A percentile compares a stretch with the other conserved stretches of the same genome.
Evolutionary conservation across 2,888 invertebrate species (phyloP).

Genomic region (Carcina quercana): DNA sequence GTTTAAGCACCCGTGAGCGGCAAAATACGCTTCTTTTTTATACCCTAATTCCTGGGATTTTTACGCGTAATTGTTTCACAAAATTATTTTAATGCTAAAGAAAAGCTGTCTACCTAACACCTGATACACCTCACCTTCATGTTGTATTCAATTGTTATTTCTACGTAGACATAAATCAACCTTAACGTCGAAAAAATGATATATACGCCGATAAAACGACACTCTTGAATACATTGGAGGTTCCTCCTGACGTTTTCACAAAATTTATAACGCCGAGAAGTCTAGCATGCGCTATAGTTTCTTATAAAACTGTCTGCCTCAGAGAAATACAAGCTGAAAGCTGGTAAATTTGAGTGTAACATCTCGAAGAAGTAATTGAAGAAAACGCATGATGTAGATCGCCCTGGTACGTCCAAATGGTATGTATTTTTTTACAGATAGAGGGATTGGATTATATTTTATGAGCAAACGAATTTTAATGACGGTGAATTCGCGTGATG

Average conservation of each 20-base stretch:
- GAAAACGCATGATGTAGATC: background rate
- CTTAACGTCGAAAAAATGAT: conserved; percentile 51
- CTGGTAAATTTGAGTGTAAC: background rate
- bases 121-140: conserved; percentile 18
- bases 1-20: too few species aligned
- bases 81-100: background rate
- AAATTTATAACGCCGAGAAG: conserved; percentile 25
- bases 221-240: conserved; percentile 49
- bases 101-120: too few species aligned
- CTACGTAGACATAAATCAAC: conserved; percentile 44
- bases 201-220: conserved; percentile 54
- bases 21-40: too few species aligned
- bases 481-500: background rate
- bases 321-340: too few species aligned
- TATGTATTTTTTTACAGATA: background rate
- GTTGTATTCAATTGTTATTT: conserved; percentile 48
- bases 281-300: conserved; percentile 18
- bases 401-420: background rate
- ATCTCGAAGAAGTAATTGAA: background rate
- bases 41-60: too few species aligned
- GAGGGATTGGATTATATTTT: background rate
- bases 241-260: conserved; percentile 33
- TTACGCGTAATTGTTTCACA: too few species aligned
- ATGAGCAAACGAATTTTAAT: background rate
- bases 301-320: too few species aligned